Conservation (phyloP, 1,140 invertebrate genomes). For the Trialeurodes vaporariorum region DNA sequence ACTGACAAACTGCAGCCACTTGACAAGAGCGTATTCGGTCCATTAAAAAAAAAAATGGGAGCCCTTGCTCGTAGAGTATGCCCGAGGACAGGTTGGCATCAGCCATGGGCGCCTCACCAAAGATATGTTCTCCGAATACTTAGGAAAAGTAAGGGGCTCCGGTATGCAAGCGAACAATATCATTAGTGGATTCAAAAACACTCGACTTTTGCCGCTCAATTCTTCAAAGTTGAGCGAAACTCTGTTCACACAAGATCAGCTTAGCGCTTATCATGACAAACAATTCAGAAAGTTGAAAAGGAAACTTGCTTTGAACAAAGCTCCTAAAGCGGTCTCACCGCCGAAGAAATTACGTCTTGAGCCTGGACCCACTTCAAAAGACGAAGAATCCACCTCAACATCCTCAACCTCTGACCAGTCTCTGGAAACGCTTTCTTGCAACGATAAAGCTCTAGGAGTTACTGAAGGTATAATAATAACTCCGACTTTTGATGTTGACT, state of each 20-base stretch:
- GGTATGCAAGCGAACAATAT: conserved; percentile 6
- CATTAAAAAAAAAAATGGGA: conserved; percentile 29
- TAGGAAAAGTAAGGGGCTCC: conserved; percentile 18
- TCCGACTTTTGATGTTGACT: background rate
- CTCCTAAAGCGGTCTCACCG: background rate
- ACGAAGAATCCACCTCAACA: background rate
- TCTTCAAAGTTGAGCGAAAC: conserved; percentile 2
- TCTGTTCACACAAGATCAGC: background rate
- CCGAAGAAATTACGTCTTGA: background rate
- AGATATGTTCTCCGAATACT: conserved; percentile 21
- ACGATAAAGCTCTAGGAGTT: background rate
- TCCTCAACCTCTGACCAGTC: background rate
- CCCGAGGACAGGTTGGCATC: conserved; percentile 20
- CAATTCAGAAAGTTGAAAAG: background rate
- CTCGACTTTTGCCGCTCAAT: conserved; percentile 6
- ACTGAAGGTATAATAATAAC: background rate
- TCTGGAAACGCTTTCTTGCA: too few species aligned
- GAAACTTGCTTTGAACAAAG: background rate
- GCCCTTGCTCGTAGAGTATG: conserved; percentile 20
- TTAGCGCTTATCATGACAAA: background rate
- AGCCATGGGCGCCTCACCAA: conserved; percentile 19
- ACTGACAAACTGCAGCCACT: conserved; percentile 27
- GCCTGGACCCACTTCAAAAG: background rate
- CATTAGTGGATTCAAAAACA: conserved; percentile 1
- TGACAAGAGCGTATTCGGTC: conserved; percentile 26